A percentile compares a stretch with the other conserved stretches of the same genome.
Conservation (phyloP, 1,140 invertebrate genomes). For the Hycleus phaleratus region DNA sequence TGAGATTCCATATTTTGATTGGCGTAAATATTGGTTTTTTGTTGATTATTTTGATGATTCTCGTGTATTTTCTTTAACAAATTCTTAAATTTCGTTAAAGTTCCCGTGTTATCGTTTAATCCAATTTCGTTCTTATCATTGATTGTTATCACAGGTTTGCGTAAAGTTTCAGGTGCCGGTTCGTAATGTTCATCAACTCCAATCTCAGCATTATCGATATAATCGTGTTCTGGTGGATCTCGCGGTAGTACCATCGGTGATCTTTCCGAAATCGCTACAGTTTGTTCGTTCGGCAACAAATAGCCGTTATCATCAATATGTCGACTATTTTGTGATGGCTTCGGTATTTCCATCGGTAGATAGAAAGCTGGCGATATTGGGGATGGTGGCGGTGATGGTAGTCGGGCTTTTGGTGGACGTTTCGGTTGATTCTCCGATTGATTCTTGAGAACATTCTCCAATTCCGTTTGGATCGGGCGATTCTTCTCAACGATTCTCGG, state of each 20-base stretch:
- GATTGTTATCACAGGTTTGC: background rate
- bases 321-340: background rate
- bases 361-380: too few species aligned
- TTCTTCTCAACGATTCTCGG: background rate
- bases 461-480: background rate
- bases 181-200: background rate
- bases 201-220: background rate
- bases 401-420: background rate
- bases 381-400: background rate
- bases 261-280: background rate
- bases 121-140: background rate
- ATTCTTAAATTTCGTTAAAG: too few species aligned
- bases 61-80: background rate
- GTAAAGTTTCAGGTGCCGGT: background rate
- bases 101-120: background rate
- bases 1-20: background rate
- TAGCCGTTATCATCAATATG: background rate
- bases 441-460: background rate
- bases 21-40: background rate
- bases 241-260: background rate
- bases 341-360: background rate
- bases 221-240: background rate
- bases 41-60: background rate
- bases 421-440: background rate
- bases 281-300: background rate